Evolutionary conservation across 2,888 invertebrate genomes (phyloP), one percentile per base, ranked within the genome.

Genomic region (Parasteatoda lunata): DNA sequence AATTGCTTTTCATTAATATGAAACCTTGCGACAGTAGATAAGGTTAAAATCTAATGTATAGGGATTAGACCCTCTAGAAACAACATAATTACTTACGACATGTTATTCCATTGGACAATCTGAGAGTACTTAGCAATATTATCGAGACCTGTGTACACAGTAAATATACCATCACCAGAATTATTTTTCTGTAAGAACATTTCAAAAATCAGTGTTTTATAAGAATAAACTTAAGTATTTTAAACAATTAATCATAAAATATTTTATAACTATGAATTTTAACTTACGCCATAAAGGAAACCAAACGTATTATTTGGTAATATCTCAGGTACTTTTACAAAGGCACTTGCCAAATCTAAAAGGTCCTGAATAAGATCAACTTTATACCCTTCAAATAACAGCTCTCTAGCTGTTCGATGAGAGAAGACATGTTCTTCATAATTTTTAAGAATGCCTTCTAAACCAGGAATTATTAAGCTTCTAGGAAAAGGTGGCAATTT

Each of bases 161-260:
- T 90, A 85, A 90, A 91, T 7, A 90, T 80, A 5, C 91, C 91
- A 6, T 90, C 89, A 7, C 89, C 90, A 3, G 91, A 90, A 79
- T 89, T 90, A 77, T 91, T 90, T 78, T 90, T 89, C 88, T 88
- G 65, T 15, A 79, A 79, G 9, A n/a, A 5, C 13, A 30, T 7
- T 72, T 7, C 7, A 15, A 3, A 68, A 45, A 4, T 47, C n/a
- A n/a, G 13, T 49, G 9, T 59, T 59, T 7, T 4, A 7, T 13
- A 59, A 3, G 59, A 4, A 6, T n/a, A 8, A 59, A 59, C n/a
- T 7, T 8, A 59, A 8, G 4, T 7, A 13, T 11, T 59, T 59
- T 9, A n/a, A 13, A 8, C 0, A n/a, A 59, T 59, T 7, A 13
- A 9, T 59, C 8, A 4, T 30, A 30, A 59, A 6, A 59, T 8